Evolutionary conservation across 1,140 invertebrate species (phyloP), one percentile per base, ranked within the genome.

Genomic region (Gonioctena quinquepunctata): DNA sequence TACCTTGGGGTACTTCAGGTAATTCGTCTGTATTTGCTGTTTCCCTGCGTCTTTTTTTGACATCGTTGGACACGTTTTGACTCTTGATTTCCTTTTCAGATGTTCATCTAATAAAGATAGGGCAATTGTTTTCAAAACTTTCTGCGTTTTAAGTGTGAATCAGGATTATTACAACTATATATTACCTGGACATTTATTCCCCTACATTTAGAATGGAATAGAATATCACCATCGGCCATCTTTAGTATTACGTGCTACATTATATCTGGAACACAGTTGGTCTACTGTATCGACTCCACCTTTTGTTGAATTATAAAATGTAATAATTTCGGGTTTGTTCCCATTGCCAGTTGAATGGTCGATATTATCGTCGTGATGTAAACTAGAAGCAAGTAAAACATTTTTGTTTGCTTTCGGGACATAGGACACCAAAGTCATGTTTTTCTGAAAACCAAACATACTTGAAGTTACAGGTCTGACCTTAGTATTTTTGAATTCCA

Each of bases 291-390:
- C 84, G 0, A 85, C 82, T 8, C 80, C 82, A 8, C 79, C 79
- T 79, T 86, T 86, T n/a, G 83, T 83, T 2, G 16, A 13, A 73
- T 86, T 84, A 56, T 85, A 85, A 63, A 76, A 76, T 3, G 69
- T 60, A 25, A 84, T 81, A 28, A 85, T 84, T 48, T 83, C 79
- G 48, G 83, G 81, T 78, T 56, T 73, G 61, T 54, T 59, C 13
- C 13, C 7, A 33, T 66, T 65, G 33, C 28, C 28, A 8, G 28
- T 33, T 6, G 7, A 6, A 8, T 54, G 26, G 59, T 80, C 76
- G 63, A 77, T 72, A 23, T 42, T 54, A 25, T 62, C 52, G 67
- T 64, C 23, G 42, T 77, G 73, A 66, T 79, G 79, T 75, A 79
- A 77, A 16, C 74, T 76, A 8, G 77, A 81, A 13, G 80, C 21